Percentiles rank a stretch among this genome's conserved stretches.
Evolutionary conservation across 2,888 invertebrate species (phyloP).

Genomic region (Drosophila hawaiiensis): DNA sequence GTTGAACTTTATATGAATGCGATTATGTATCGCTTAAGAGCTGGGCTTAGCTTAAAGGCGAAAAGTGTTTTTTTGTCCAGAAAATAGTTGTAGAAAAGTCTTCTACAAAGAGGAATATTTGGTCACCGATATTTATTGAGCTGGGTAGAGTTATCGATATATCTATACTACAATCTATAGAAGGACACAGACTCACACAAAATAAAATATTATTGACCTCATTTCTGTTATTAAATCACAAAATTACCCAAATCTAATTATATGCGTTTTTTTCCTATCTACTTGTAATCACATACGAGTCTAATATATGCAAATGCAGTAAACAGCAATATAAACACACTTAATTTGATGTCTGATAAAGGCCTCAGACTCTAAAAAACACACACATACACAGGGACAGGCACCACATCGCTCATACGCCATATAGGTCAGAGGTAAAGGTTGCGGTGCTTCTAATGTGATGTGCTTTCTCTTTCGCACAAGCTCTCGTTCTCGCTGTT

Average conservation of each 20-base stretch:
- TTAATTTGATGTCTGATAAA: conserved; percentile 42
- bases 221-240: background rate
- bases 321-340: conserved; percentile 38
- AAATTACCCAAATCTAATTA: background rate
- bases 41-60: background rate
- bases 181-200: background rate
- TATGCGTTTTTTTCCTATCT: background rate
- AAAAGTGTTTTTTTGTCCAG: background rate
- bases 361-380: conserved; percentile 8
- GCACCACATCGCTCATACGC: conserved; percentile 33
- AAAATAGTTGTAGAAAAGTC: background rate
- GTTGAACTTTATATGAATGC: background rate
- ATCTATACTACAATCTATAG: background rate
- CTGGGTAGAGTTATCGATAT: too few species aligned
- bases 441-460: background rate
- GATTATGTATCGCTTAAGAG: background rate
- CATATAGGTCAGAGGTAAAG: conserved; percentile 17
- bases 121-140: background rate
- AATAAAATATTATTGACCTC: background rate
- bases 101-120: background rate
- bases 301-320: conserved; percentile 41
- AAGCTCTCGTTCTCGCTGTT: background rate
- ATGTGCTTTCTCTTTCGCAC: background rate
- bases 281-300: background rate
- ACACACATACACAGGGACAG: background rate